Evolutionary conservation across 2,113 vertebrate species (phyloP).

Genomic region (Leucosticte australis): DNA sequence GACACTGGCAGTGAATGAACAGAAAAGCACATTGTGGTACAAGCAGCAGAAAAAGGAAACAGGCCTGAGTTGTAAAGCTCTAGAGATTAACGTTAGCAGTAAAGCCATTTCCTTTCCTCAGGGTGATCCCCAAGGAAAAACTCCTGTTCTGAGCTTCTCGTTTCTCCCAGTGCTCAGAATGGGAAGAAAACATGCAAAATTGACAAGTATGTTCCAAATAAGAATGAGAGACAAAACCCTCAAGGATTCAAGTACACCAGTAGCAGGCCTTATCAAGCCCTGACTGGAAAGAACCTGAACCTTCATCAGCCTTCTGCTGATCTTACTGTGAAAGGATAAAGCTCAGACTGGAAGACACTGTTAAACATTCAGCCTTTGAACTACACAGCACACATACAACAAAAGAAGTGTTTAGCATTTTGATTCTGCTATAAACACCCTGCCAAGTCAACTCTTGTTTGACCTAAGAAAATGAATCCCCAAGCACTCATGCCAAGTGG

Average conservation of each 20-base stretch:
- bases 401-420: neutral
- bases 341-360: neutral
- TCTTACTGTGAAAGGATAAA: neutral
- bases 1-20: neutral
- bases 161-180: neutral
- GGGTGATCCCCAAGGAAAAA: neutral
- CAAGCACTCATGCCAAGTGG: conserved; percentile 35
- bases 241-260: neutral
- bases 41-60: neutral
- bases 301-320: neutral
- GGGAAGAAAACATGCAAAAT: neutral
- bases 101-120: neutral
- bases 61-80: neutral
- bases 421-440: neutral
- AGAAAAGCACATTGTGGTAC: neutral
- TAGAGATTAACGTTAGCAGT: neutral
- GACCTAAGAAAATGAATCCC: conserved; percentile 51
- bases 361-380: neutral
- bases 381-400: neutral
- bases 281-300: neutral
- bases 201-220: neutral
- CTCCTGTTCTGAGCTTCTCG: neutral
- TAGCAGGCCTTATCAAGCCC: neutral
- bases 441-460: conserved; percentile 36
- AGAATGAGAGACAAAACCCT: neutral